Evolutionary conservation across 1,140 invertebrate species (phyloP), one percentile per base, ranked within the genome.

Genomic region (Lethrus apterus): DNA sequence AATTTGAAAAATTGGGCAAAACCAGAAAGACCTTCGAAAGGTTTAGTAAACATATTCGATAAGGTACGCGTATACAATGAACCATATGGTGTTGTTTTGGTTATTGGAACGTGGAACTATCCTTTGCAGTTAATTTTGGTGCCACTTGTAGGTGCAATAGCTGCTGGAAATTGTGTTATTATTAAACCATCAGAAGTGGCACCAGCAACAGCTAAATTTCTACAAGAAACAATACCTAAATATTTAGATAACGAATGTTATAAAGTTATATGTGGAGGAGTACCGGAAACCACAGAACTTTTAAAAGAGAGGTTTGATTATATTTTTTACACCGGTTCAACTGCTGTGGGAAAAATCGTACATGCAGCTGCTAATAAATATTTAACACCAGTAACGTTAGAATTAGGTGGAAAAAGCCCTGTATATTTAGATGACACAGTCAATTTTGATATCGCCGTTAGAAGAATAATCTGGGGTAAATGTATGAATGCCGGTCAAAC

Each of bases 161-260:
- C 93, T 23, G 92, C 91, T 41, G 96, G 94, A 15, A 98, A 99
- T 70, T 87, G 86, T 70, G 88, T 86, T 11, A 74, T 98, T 15
- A 53, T 98, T 4, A 98, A 98, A 67, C 96, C 96, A n/a, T 97
- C 92, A n/a, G 96, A 99, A 68, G 58, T 98, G 11, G 71, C 94
- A 0, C 64, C 69, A 9, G 76, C 81, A 42, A 81, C 81, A 31
- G 75, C 89, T 0, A 75, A 82, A 48, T 70, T 89, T 14, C 68
- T 98, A 8, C 78, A 76, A 20, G 77, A 90, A 55, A 71, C 86
- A 2, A 60, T 98, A 48, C 89, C 92, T 4, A 87, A 91, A 65
- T 97, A 96, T 73, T 69, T 98, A 52, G 93, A 98, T 67, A 78
- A 78, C 63, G 54, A 66, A 17, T 65, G 59, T 38, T 67, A 55